Evolutionary conservation across 1,140 invertebrate genomes (phyloP), one percentile per base, ranked within the genome.

Genomic region (Scaptomyza pallida): DNA sequence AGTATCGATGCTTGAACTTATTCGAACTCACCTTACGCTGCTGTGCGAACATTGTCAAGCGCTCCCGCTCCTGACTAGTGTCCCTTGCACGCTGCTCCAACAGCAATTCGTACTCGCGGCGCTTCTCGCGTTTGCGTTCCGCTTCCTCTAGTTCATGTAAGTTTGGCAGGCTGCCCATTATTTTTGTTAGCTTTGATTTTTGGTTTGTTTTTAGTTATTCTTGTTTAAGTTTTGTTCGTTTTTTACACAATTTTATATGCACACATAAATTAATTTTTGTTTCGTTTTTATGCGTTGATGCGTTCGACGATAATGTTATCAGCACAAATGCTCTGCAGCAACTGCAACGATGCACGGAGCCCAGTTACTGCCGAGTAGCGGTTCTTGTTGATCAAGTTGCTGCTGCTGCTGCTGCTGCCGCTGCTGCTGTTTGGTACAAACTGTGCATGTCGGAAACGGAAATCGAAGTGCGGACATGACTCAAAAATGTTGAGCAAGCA

Each of bases 91-190:
- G 61, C 80, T 90, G 59, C 80, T 90, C 77, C 80, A 91, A 51
- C 64, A 91, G 30, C 62, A 91, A 69, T 68, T 89, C 76, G 63
- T 89, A 89, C 80, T 93, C 73, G 40, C 85, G 48, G 61, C 91
- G 88, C 75, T 90, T 74, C 69, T 89, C 83, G 65, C 91, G 68
- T 81, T 92, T 76, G 35, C 83, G 83, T 40, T 89, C 91, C 16
- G 79, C 80, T 62, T 81, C 75, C 76, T 90, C 80, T 55, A 94
- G 90, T 73, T 94, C 93, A 71, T 94, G 93, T 13, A 94, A 81
- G 91, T 94, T 94, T 37, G 94, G 94, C 64, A 94, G 67, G 64
- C 94, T 94, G 19, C 94, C 94, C 94, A 94, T 94, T 30, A 94
- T 94, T 30, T 21, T 92, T 13, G 23, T 21, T 17, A 37, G 1